A percentile compares a stretch with the other conserved stretches of the same genome.
Conservation (phyloP, 2,888 invertebrate species). For the Pristionchus mayeri region DNA sequence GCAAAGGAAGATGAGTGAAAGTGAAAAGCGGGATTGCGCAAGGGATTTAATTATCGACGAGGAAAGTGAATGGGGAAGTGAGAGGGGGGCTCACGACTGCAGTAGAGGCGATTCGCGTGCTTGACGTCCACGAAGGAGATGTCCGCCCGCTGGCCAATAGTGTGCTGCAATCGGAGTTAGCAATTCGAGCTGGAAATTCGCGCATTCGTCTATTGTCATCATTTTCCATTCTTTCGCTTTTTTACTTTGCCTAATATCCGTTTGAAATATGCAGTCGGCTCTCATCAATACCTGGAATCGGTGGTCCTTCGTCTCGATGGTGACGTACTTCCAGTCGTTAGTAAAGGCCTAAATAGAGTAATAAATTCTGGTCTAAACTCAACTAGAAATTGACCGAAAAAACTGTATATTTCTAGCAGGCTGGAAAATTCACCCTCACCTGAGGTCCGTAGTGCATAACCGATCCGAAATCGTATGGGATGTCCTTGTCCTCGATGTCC, state of each 20-base stretch:
- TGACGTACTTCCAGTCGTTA: slow-evolving; percentile 63
- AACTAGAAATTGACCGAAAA: too few species aligned
- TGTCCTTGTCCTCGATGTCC: slow-evolving; percentile 58
- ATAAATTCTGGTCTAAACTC: too few species aligned
- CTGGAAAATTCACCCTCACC: background rate
- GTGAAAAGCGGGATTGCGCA: background rate
- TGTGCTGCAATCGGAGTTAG: slow-evolving; percentile 58
- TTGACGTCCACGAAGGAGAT: slow-evolving; percentile 69
- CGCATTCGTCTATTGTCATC: too few species aligned
- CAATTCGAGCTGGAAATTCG: too few species aligned
- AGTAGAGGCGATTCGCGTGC: slow-evolving; percentile 64
- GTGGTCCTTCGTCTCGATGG: slow-evolving; percentile 66
- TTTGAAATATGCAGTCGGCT: too few species aligned
- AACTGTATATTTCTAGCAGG: background rate
- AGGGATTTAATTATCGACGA: background rate
- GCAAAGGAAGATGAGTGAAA: background rate
- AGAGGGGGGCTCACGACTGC: slow-evolving; percentile 55
- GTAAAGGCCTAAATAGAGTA: slow-evolving; percentile 61
- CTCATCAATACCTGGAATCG: too few species aligned
- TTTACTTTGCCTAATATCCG: too few species aligned
- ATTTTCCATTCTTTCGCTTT: too few species aligned
- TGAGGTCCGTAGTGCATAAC: slow-evolving; percentile 67
- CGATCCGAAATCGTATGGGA: slow-evolving; percentile 66
- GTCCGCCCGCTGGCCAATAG: slow-evolving; percentile 66
- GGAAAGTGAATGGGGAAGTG: background rate